phyloP scores from a whole-genome alignment of 2,888 invertebrate species.

The Harpagoxenus sublaevis region DNA sequence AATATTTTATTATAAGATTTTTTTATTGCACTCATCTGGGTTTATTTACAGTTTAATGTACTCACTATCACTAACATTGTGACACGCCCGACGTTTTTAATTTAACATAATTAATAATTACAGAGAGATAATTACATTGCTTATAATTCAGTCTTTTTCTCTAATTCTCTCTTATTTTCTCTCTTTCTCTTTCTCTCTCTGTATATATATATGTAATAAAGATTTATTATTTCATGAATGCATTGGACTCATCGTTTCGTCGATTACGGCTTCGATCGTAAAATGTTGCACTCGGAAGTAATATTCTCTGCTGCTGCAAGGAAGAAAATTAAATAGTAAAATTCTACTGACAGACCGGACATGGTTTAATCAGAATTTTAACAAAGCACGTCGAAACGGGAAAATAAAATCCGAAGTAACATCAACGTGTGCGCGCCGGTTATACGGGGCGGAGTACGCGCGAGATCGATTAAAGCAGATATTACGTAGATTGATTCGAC shows the following conservation, averaged over 20 bases:
- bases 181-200: not conserved
- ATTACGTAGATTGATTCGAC: constrained; percentile 68
- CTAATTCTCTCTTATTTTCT: not conserved
- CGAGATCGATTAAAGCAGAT: constrained; percentile 63
- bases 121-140: not conserved
- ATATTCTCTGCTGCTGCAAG: constrained; percentile 3
- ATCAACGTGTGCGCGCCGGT: constrained; percentile 31
- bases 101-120: constrained; percentile 22
- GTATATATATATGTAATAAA: not conserved
- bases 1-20: not conserved
- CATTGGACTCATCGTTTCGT: not conserved
- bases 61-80: not conserved
- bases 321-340: constrained; percentile 49
- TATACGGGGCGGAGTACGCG: constrained; percentile 26
- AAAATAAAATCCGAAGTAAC: constrained; percentile 48
- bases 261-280: constrained; percentile 24
- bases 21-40: not conserved
- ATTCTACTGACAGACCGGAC: constrained; percentile 44
- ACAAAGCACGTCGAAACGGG: constrained; percentile 43
- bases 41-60: not conserved
- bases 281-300: constrained; percentile 13
- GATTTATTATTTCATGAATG: constrained; percentile 17
- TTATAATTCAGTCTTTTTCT: not conserved
- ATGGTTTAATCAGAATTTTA: constrained; percentile 53
- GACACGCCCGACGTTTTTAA: not conserved